These are phyloP conservation scores for Drosophila varians DNA, from an alignment of 1,140 invertebrate species.

Conservation along the genomic window DNA sequence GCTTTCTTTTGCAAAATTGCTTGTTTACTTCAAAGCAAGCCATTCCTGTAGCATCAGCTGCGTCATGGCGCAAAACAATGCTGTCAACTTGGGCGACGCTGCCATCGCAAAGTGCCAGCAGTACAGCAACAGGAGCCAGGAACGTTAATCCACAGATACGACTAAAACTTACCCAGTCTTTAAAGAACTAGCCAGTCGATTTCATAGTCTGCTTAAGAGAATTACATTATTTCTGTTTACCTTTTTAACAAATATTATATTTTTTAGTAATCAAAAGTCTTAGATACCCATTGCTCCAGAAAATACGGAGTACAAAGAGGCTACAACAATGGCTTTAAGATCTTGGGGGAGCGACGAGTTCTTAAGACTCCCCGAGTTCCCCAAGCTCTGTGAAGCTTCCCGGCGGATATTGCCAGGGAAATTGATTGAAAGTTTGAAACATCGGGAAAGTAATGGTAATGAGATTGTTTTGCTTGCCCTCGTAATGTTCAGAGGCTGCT, in stretches of 20 bases:
- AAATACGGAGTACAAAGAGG: not conserved
- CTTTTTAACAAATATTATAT: not conserved
- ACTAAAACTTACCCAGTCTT: not conserved
- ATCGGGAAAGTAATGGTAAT: conserved; percentile 74
- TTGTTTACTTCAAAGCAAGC: conserved; percentile 80
- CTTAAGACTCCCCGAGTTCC: conserved; percentile 56
- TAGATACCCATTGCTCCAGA: not conserved
- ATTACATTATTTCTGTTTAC: too few relatives aligned
- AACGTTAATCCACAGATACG: not conserved
- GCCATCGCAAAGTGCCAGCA: conserved; percentile 44
- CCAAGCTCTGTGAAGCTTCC: conserved; percentile 39
- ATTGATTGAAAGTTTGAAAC: conserved; percentile 77
- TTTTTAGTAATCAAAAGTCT: too few relatives aligned
- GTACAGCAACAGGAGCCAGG: conserved; percentile 10
- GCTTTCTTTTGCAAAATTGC: conserved; percentile 70
- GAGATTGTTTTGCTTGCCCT: conserved; percentile 63
- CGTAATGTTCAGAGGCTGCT: conserved; percentile 23
- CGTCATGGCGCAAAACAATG: conserved; percentile 71
- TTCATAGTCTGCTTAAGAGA: too few relatives aligned
- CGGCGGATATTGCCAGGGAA: conserved; percentile 74
- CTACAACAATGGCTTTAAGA: conserved; percentile 27
- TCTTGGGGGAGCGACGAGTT: conserved; percentile 10
- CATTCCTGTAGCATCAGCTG: conserved; percentile 77
- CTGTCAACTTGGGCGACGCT: conserved; percentile 64
- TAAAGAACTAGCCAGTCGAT: too few relatives aligned